phyloP scores from a whole-genome alignment of 2,888 invertebrate species.

The Polymixis flavicincta region DNA sequence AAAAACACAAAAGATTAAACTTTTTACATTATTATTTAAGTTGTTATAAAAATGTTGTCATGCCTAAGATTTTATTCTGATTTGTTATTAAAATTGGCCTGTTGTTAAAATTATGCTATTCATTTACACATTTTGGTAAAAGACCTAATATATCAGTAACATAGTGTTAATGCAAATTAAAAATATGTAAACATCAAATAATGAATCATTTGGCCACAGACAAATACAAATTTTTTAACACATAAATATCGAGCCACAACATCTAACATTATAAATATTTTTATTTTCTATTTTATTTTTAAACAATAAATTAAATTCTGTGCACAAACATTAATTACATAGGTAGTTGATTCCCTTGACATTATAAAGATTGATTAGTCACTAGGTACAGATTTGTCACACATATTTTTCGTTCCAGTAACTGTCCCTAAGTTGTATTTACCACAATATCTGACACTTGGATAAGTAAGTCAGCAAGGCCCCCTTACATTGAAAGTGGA shows the following conservation, averaged over 20 bases:
- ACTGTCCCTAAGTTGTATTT: not conserved
- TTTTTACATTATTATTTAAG: not conserved
- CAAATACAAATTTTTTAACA: conserved; percentile 15
- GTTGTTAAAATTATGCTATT: conserved; percentile 8
- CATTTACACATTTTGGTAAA: not conserved
- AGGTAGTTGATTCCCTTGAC: not conserved
- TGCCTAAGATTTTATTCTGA: not conserved
- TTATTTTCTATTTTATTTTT: conserved; percentile 8
- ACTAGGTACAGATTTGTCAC: not conserved
- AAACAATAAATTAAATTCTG: conserved; percentile 18
- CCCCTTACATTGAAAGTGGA: not conserved
- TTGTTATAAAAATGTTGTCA: conserved; percentile 20
- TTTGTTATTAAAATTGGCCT: conserved; percentile 12
- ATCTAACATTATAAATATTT: conserved; percentile 10
- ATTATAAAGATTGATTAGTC: conserved; percentile 4
- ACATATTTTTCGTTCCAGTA: not conserved
- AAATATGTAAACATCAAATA: conserved; percentile 1
- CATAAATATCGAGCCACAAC: conserved; percentile 3
- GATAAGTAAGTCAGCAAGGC: too few species aligned
- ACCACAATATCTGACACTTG: too few species aligned
- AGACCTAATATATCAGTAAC: not conserved
- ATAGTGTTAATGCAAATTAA: not conserved
- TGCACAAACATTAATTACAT: not conserved
- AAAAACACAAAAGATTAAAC: not conserved
- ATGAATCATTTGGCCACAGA: conserved; percentile 1